Percentiles rank a stretch among this genome's conserved stretches.
phyloP scores from a whole-genome alignment of 1,140 invertebrate genomes.

The Pectinophora gossypiella region DNA sequence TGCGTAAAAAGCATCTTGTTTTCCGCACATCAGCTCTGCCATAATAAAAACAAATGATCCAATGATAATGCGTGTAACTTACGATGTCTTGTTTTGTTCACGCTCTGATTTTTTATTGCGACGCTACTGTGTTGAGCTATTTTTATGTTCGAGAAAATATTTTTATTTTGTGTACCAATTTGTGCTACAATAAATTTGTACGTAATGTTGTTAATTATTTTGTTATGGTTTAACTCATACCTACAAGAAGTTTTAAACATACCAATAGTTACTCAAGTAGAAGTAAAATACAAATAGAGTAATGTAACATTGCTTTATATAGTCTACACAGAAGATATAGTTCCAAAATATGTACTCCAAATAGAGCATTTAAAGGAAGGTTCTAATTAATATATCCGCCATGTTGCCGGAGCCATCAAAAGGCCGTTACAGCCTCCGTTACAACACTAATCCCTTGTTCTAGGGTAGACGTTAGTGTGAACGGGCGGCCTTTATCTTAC shows the following conservation, averaged over 20 bases:
- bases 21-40: slow-evolving; percentile 8
- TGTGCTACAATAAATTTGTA: no score
- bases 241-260: not conserved
- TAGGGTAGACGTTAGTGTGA: no score
- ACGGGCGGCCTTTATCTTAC: no score
- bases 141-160: slow-evolving; percentile 13
- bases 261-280: no score
- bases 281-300: no score
- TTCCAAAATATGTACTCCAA: no score
- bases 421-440: slow-evolving; percentile 33
- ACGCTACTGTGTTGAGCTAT: slow-evolving; percentile 19
- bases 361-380: slow-evolving; percentile 10
- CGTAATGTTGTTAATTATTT: not conserved
- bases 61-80: slow-evolving; percentile 38
- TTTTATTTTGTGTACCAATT: not conserved
- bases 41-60: slow-evolving; percentile 47
- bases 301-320: no score
- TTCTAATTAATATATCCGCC: slow-evolving; percentile 31
- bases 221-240: not conserved
- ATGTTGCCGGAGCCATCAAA: slow-evolving; percentile 33
- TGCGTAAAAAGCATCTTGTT: slow-evolving; percentile 1
- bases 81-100: slow-evolving; percentile 38
- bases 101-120: slow-evolving; percentile 27
- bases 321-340: no score
- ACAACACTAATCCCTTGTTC: slow-evolving; percentile 29